Evolutionary conservation across 1,140 invertebrate genomes (phyloP), one percentile per base, ranked within the genome.

Genomic region (Bombus difficillimus): DNA sequence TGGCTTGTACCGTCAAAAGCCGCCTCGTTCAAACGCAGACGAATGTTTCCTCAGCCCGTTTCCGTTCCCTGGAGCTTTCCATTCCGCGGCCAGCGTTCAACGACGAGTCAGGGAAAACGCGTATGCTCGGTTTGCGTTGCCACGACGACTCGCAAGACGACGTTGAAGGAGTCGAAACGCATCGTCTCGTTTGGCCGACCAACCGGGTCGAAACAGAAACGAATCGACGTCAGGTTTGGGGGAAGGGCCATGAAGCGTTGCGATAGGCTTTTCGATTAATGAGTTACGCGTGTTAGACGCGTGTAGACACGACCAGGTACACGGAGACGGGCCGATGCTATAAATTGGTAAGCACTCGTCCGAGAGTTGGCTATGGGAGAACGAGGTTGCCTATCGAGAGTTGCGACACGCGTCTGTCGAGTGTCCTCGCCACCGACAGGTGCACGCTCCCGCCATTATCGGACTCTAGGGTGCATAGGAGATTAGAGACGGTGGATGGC

Each of bases 381-480:
- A 72, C 39, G 28, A 34, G 62, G 5, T 28, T 39, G 28, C 37
- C 12, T 13, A 75, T 78, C 53, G 75, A 39, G 37, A 62, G 57
- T n/a, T 53, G 47, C 87, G 72, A 59, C 64, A 72, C 69, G 41
- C 25, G 47, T 39, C 5, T 53, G 39, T 41, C 66, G 53, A 43
- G 34, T 83, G n/a, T n/a, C 28, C n/a, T 10, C n/a, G 64, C 74
- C 37, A 41, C 4, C 41, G 75, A 73, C 88, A 89, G 88, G 87
- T 89, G 88, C 87, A 73, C 79, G 87, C 87, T 89, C 88, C 88
- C 88, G 88, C 81, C 73, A 89, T 89, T 89, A 89, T 86, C 69
- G 41, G 15, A 10, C 71, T 41, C 13, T 39, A 18, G 88, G 88
- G 88, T 89, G 88, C 88, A 89, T 89, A 89, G 62, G 41, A 47